These are phyloP conservation scores for Danaus chrysippus DNA, from an alignment of 2,888 invertebrate species.

Conservation along the genomic window DNA sequence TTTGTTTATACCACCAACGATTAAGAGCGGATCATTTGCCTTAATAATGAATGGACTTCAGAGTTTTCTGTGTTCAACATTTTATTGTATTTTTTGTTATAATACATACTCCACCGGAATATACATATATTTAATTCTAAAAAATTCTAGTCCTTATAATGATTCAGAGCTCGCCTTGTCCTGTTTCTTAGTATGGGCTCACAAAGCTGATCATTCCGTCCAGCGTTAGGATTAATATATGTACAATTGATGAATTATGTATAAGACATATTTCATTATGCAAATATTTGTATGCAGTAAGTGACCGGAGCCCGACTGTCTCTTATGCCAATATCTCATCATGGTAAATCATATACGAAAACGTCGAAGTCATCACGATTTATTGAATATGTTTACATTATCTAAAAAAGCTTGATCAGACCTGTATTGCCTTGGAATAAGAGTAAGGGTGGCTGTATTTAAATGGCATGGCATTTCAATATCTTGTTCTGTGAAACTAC, in stretches of 20 bases:
- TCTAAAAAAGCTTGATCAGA: slow-evolving; percentile 17
- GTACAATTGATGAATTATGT: slow-evolving; percentile 26
- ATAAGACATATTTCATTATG: slow-evolving; percentile 38
- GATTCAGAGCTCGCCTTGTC: not conserved
- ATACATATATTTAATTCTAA: not conserved
- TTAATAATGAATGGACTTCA: no score
- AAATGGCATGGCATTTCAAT: slow-evolving; percentile 7
- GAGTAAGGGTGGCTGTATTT: not conserved
- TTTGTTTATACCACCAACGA: no score
- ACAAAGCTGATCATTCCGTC: slow-evolving; percentile 7
- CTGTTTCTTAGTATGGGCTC: not conserved
- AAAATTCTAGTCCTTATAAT: not conserved
- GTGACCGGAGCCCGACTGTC: slow-evolving; percentile 44
- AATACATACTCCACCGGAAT: not conserved
- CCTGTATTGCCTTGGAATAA: slow-evolving; percentile 40
- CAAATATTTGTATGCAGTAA: slow-evolving; percentile 51
- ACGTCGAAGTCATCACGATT: not conserved
- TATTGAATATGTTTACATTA: not conserved
- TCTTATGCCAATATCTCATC: slow-evolving; percentile 34
- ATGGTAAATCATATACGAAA: slow-evolving; percentile 2
- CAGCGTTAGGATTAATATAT: slow-evolving; percentile 7
- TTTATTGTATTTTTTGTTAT: not conserved
- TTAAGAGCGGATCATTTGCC: no score
- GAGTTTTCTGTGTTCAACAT: no score
- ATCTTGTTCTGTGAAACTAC: slow-evolving; percentile 46